Base-by-base conservation (phyloP, 2,113 vertebrate species). In the Eclectus roratus region DNA sequence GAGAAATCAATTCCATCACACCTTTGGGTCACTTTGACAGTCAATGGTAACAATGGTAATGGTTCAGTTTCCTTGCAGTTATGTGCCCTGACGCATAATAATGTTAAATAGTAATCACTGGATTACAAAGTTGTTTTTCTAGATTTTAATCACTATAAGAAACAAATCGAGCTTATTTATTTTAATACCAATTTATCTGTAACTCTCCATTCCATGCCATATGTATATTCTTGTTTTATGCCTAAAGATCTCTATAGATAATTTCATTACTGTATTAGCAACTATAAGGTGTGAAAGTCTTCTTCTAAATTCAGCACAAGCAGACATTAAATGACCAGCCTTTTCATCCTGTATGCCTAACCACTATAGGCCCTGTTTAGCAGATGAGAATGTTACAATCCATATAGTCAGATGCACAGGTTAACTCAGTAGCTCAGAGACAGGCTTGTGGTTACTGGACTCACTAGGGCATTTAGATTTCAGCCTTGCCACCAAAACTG, bases 191-290 rank as follows among this genome's bases (percentile, higher is more conserved):
- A 71, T 79, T 82, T 68, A 60, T 68, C 53, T 79, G 39, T 83
- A 83, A 19, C 15, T 70, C 20, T 17, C 21, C 7, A 39, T 65
- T 53, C 53, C 55, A 18, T 49, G 17, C 65, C 31, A 73, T 41
- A 19, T 0, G 0, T n/a, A 46, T 8, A 43, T 8, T 37, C 41
- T 73, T 37, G 27, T 15, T 83, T 91, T 83, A n/a, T 47, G 13
- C n/a, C 37, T 78, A 28, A 70, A 81, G 56, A 17, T 31, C 13
- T 68, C 17, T 28, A 5, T 6, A 50, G 9, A 37, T 41, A n/a
- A 37, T 56, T 77, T 65, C 17, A 28, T 85, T 3, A 6, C 25
- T 50, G 18, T 14, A 31, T 90, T 80, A 74, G n/a, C 19, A 82
- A 28, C 64, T 52, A 44, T 19, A 37, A 80, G 17, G 19, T 43